A percentile compares a stretch with the other conserved stretches of the same genome.
phyloP scores from a whole-genome alignment of 2,888 invertebrate genomes.

The Lycaena phlaeas region DNA sequence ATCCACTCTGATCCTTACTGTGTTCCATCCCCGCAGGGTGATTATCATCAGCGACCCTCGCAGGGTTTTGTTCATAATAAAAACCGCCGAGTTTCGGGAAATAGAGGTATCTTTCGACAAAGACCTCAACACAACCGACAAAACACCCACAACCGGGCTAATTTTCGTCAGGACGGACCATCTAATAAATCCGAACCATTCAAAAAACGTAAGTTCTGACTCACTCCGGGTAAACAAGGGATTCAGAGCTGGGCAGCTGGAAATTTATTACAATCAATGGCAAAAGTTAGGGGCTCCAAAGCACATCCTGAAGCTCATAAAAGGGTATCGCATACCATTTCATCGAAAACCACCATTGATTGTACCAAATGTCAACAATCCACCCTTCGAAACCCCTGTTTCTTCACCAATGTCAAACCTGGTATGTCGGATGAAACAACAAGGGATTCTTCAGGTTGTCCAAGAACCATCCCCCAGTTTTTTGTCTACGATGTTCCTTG shows the following conservation, averaged over 20 bases:
- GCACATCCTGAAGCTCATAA: not conserved
- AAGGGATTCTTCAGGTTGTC: too few species aligned
- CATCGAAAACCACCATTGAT: not conserved
- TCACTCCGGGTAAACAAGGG: not conserved
- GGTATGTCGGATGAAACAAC: not conserved
- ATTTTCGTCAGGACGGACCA: not conserved
- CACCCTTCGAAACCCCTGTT: too few species aligned
- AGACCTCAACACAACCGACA: not conserved
- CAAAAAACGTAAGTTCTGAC: conserved; percentile 1
- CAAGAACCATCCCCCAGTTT: too few species aligned
- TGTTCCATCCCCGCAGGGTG: not conserved
- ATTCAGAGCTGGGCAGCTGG: not conserved
- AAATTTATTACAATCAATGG: not conserved
- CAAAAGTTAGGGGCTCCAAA: not conserved
- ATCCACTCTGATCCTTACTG: not conserved
- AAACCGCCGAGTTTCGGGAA: not conserved
- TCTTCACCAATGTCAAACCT: not conserved
- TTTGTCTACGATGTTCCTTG: not conserved
- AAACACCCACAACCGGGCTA: not conserved
- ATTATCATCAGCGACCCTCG: not conserved
- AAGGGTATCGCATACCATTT: conserved; percentile 2
- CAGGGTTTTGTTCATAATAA: conserved; percentile 1
- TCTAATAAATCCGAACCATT: not conserved
- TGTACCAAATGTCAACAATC: not conserved
- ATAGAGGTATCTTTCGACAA: not conserved